Evolutionary conservation across 2,113 vertebrate genomes (phyloP).

Genomic region (Jacana jacana): DNA sequence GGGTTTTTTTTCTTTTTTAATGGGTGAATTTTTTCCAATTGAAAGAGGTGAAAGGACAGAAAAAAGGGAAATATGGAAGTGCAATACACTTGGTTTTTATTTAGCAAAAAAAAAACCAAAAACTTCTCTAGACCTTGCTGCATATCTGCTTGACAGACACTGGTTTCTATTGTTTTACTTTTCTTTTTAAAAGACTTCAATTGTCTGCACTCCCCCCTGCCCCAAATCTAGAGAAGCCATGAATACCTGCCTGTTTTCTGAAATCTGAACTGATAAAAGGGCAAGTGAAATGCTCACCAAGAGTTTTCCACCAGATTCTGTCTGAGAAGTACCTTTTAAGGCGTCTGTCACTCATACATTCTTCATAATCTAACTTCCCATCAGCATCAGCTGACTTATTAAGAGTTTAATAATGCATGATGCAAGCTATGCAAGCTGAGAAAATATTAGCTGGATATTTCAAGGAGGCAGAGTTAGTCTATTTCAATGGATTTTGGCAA

Average conservation of each 20-base stretch:
- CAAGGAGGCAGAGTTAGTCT: constrained; percentile 14
- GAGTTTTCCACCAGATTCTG: background rate
- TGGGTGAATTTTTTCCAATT: background rate
- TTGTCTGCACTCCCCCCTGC: no score
- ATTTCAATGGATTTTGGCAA: constrained; percentile 54
- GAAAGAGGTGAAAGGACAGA: background rate
- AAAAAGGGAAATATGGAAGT: background rate
- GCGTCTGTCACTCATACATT: background rate
- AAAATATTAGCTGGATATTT: constrained; percentile 27
- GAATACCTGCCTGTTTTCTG: background rate
- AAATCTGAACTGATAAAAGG: background rate
- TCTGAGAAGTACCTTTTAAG: background rate
- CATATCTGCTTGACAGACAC: background rate
- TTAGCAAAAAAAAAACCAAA: background rate
- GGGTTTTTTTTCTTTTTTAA: background rate
- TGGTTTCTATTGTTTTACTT: background rate
- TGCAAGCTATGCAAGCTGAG: background rate
- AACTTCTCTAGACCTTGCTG: background rate
- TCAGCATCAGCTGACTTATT: background rate
- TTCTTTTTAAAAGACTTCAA: no score
- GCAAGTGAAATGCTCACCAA: background rate
- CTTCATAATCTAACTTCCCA: constrained; percentile 24
- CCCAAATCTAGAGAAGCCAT: background rate
- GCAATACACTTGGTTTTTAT: background rate
- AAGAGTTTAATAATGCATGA: constrained; percentile 35